Evolutionary conservation across 2,888 invertebrate species (phyloP), one percentile per base, ranked within the genome.

Genomic region (Platynereis dumerilii): DNA sequence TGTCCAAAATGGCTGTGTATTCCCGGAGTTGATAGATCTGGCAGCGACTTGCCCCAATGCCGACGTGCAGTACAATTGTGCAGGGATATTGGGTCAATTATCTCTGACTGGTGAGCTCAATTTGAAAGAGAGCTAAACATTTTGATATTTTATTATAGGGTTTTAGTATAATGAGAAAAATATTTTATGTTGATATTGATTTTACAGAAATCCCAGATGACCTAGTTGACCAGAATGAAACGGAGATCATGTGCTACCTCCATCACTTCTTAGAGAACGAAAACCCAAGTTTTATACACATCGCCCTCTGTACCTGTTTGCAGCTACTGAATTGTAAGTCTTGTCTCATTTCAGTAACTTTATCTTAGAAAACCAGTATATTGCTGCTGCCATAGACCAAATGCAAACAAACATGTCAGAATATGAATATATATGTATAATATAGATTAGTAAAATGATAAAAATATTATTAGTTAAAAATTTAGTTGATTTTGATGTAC

Each of bases 21-120:
- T 78, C 60, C 66, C 67, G 20, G 72, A 72, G 28, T 65, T 80
- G 28, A 73, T 80, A 1, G 68, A 72, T 53, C 66, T 79, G 67
- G 78, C 77, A 17, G 71, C 75, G 1, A 66, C 73, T 17, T 74
- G 74, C 5, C 67, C 60, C 20, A 72, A 72, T 54, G 58, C 75
- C n/a, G 79, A 79, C 55, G 72, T 79, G 3, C 74, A 75, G 54
- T 79, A 80, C 65, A 80, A 80, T 69, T 75, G 77, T 73, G 80
- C 78, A 12, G 79, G 80, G 0, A 76, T 73, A 7, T 67, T 80
- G 1, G 78, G 78, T 1, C 79, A 80, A 57, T 59, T 80, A 15
- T 67, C 74, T 7, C 63, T 78, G 15, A 69, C 70, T 61, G 72
- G 80, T 80, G 69, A 28, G 63, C 58, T n/a, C n/a, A n/a, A n/a